A percentile compares a stretch with the other conserved stretches of the same genome.
Evolutionary conservation across 2,113 vertebrate species (phyloP).

Genomic region (Narcine bancroftii): DNA sequence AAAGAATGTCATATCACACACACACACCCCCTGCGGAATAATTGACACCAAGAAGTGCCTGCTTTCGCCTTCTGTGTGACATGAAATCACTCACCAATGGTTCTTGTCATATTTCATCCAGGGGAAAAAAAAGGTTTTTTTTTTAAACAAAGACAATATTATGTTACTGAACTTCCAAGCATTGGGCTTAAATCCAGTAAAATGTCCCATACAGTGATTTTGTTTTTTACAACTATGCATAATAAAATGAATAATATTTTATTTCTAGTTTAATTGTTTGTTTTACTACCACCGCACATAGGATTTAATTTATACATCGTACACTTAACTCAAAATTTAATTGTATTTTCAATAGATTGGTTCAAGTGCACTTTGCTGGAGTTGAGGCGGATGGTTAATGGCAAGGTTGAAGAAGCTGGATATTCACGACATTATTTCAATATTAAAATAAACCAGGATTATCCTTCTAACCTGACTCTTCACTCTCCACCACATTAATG

Average conservation of each 20-base stretch:
- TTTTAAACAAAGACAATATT: no score
- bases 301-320: no score
- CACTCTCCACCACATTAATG: background rate
- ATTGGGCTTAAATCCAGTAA: background rate
- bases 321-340: background rate
- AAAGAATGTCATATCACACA: no score
- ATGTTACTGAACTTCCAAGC: no score
- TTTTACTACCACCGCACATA: background rate
- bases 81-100: no score
- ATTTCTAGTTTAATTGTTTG: background rate
- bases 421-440: background rate
- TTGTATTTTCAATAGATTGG: background rate
- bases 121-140: no score
- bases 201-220: background rate
- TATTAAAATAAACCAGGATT: background rate
- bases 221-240: background rate
- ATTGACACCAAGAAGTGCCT: no score
- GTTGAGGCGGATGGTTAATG: background rate
- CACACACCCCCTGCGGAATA: no score
- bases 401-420: background rate
- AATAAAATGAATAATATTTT: background rate
- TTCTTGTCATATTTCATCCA: no score
- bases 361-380: background rate
- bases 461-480: no score
- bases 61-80: no score